phyloP scores from a whole-genome alignment of 2,113 vertebrate species.

The Synchiropus splendidus region DNA sequence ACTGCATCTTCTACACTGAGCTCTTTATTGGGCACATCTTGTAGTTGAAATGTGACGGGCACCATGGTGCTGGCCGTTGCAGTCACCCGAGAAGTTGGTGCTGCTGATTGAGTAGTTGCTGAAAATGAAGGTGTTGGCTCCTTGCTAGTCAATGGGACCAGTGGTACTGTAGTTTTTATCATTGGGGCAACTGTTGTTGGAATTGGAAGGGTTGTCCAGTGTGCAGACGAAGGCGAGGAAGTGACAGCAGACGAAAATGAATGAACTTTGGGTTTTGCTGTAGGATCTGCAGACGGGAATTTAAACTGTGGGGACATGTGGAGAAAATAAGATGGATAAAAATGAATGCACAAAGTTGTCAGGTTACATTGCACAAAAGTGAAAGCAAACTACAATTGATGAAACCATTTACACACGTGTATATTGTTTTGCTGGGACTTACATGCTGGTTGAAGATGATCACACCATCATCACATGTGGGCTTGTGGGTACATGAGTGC shows the following conservation, averaged over 20 bases:
- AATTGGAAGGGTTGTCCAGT: constrained; percentile 10
- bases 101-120: constrained; percentile 13
- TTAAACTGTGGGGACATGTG: constrained; percentile 51
- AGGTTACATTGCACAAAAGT: constrained; percentile 34
- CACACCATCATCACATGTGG: constrained; percentile 76
- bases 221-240: constrained; percentile 15
- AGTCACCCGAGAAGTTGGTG: constrained; percentile 20
- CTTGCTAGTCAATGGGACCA: constrained; percentile 25
- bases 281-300: constrained; percentile 60
- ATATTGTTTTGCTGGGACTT: constrained; percentile 22
- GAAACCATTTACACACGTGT: no score
- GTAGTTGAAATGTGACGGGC: background rate
- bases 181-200: constrained; percentile 8
- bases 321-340: constrained; percentile 26
- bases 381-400: constrained; percentile 25
- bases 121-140: constrained; percentile 11
- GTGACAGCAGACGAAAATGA: constrained; percentile 32
- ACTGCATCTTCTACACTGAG: constrained; percentile 13
- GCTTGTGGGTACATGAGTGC: constrained; percentile 86
- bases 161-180: constrained; percentile 9
- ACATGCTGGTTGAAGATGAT: constrained; percentile 88
- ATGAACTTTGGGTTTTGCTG: constrained; percentile 46
- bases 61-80: constrained; percentile 3
- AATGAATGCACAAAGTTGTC: constrained; percentile 22
- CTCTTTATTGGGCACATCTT: constrained; percentile 16